Evolutionary conservation across 1,140 invertebrate genomes (phyloP).

Genomic region (Brachionus sp.): DNA sequence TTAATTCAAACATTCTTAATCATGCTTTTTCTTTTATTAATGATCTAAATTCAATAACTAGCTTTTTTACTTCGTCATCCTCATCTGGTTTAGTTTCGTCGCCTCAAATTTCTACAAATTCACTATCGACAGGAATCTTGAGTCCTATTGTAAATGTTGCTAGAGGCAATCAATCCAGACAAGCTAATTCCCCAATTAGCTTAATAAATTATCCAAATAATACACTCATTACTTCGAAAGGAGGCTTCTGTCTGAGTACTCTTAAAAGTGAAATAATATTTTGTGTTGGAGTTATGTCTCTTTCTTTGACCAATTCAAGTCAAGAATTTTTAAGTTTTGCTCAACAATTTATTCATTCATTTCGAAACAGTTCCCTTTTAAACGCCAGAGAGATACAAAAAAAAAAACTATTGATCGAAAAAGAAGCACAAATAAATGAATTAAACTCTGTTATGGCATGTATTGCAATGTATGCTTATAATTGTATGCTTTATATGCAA

Average conservation of each 20-base stretch:
- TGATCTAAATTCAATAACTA: neutral
- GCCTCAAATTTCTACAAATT: neutral
- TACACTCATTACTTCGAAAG: neutral
- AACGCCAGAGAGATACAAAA: neutral
- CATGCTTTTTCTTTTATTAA: neutral
- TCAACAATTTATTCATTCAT: conserved; percentile 25
- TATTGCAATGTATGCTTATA: conserved; percentile 27
- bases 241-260: neutral
- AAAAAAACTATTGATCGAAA: neutral
- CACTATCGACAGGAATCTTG: neutral
- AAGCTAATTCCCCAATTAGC: neutral
- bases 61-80: neutral
- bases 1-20: neutral
- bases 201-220: neutral
- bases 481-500: neutral
- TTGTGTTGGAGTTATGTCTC: conserved; percentile 40
- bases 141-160: neutral
- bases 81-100: neutral
- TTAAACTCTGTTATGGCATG: conserved; percentile 36
- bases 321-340: neutral
- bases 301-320: neutral
- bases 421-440: conserved; percentile 44
- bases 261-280: conserved; percentile 35
- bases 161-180: neutral
- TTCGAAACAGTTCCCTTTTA: neutral